Conservation (phyloP, 2,888 invertebrate genomes). For the Eristalinus aeneus region DNA sequence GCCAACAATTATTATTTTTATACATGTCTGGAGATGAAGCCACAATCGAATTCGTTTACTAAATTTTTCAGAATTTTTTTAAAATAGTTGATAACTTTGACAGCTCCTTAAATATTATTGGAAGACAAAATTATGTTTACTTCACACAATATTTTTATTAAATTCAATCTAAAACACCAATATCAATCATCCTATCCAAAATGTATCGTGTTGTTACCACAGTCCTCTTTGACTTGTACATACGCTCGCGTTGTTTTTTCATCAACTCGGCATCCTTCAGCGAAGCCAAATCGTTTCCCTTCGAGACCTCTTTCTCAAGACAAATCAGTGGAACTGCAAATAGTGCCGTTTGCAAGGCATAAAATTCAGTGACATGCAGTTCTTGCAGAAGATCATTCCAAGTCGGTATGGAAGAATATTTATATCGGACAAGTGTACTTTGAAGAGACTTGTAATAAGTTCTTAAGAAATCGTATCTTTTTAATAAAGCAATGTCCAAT, state of each 20-base stretch:
- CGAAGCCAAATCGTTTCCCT: not conserved
- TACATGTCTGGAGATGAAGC: too few species aligned
- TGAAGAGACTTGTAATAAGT: not conserved
- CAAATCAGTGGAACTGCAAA: not conserved
- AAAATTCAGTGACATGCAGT: conserved; percentile 44
- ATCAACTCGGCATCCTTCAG: not conserved
- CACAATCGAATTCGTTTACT: too few species aligned
- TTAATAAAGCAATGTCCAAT: not conserved
- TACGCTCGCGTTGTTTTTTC: not conserved
- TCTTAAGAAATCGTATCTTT: not conserved
- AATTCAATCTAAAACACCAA: conserved; percentile 22
- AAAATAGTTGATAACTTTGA: too few species aligned
- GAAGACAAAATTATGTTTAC: too few species aligned
- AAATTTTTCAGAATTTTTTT: too few species aligned
- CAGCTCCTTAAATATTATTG: too few species aligned
- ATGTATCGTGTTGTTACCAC: not conserved
- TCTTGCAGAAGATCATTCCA: conserved; percentile 44
- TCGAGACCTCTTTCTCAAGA: not conserved
- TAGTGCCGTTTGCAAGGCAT: not conserved
- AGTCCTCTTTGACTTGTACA: conserved; percentile 1
- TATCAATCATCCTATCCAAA: conserved; percentile 5
- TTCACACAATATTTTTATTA: too few species aligned
- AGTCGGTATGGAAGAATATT: conserved; percentile 26
- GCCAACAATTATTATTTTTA: too few species aligned
- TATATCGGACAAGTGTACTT: not conserved